Evolutionary conservation across 1,140 invertebrate genomes (phyloP).

Genomic region (Drosophila truncata): DNA sequence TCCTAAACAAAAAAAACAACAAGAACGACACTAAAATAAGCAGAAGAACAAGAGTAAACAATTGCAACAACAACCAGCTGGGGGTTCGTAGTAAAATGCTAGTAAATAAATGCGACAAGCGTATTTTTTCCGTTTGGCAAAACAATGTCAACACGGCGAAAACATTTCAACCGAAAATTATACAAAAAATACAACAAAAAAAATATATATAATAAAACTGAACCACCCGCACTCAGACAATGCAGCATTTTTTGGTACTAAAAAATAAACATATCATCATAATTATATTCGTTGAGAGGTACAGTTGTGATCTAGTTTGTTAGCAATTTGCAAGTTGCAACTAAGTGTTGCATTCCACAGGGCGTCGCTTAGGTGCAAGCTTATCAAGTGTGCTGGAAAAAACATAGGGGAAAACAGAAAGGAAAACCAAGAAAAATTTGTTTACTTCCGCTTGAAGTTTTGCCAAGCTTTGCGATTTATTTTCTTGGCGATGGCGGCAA

Average conservation of each 20-base stretch:
- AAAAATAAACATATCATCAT: slow-evolving; percentile 45
- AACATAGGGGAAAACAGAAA: slow-evolving; percentile 10
- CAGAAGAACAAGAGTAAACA: slow-evolving; percentile 55
- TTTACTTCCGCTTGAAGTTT: slow-evolving; percentile 52
- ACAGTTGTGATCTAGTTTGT: slow-evolving; percentile 41
- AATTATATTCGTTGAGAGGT: slow-evolving; percentile 34
- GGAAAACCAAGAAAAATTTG: slow-evolving; percentile 44
- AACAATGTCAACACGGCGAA: slow-evolving; percentile 68
- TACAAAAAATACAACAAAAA: slow-evolving; percentile 39
- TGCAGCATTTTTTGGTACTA: slow-evolving; percentile 6
- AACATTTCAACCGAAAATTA: slow-evolving; percentile 54
- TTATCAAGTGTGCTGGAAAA: slow-evolving; percentile 10
- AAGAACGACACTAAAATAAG: slow-evolving; percentile 43
- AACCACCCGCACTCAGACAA: slow-evolving; percentile 17
- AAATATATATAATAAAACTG: not conserved
- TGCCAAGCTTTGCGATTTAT: slow-evolving; percentile 45
- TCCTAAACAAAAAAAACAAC: slow-evolving; percentile 32
- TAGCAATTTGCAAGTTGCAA: slow-evolving; percentile 19
- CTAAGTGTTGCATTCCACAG: slow-evolving; percentile 44
- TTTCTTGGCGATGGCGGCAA: slow-evolving; percentile 11
- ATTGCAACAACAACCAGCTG: slow-evolving; percentile 54
- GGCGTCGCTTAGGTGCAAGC: slow-evolving; percentile 19
- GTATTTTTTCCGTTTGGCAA: slow-evolving; percentile 67
- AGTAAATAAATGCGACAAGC: slow-evolving; percentile 71
- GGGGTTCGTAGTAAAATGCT: slow-evolving; percentile 25